Evolutionary conservation across 2,113 vertebrate species (phyloP).

Genomic region (Megaceryle maxima): DNA sequence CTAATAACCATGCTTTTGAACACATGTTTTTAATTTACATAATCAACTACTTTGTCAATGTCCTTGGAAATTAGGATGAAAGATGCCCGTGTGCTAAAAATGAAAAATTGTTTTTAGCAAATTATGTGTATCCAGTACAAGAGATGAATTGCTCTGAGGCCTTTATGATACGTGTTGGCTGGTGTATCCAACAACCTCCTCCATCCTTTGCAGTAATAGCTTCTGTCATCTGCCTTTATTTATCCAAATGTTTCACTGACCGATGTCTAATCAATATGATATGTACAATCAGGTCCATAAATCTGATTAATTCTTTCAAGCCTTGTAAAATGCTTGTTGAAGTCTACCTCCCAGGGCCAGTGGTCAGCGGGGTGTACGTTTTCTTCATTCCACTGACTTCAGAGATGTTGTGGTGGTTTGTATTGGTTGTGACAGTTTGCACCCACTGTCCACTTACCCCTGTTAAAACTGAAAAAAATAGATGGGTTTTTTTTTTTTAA

Average conservation of each 20-base stretch:
- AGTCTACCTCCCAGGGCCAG: neutral
- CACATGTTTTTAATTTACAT: slow-evolving; percentile 38
- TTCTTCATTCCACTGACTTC: neutral
- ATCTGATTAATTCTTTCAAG: neutral
- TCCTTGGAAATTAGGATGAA: slow-evolving; percentile 53
- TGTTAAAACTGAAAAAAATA: neutral
- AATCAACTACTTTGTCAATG: slow-evolving; percentile 42
- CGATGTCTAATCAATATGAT: slow-evolving; percentile 7
- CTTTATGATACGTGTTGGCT: neutral
- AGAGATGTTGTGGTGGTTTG: neutral
- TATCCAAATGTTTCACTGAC: neutral
- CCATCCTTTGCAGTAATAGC: neutral
- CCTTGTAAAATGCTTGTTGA: neutral
- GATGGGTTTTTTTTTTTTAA: neutral
- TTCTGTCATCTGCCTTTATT: slow-evolving; percentile 48
- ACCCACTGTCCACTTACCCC: neutral
- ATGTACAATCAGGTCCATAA: neutral
- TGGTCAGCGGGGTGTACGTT: neutral
- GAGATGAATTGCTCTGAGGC: slow-evolving; percentile 38
- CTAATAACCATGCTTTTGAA: neutral
- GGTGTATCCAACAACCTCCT: neutral
- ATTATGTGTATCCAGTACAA: neutral
- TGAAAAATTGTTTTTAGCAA: slow-evolving; percentile 27
- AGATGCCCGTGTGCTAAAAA: slow-evolving; percentile 40
- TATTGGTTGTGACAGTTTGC: neutral